A percentile compares a stretch with the other conserved stretches of the same genome.
phyloP scores from a whole-genome alignment of 1,140 invertebrate species.

The Paraescarpia echinospica region DNA sequence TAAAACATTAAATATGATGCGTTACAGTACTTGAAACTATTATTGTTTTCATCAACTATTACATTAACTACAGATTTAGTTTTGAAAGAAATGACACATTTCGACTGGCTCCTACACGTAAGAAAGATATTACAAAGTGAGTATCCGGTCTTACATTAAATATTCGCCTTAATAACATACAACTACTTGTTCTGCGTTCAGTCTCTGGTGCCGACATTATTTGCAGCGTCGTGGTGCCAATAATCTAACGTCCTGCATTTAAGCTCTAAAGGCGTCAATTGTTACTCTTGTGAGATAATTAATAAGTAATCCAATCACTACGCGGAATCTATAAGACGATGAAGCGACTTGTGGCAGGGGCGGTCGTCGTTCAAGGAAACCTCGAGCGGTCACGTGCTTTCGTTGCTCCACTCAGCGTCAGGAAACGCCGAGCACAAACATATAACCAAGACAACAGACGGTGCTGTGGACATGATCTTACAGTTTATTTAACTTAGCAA shows the following conservation, averaged over 20 bases:
- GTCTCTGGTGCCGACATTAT: not conserved
- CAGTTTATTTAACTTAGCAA: not conserved
- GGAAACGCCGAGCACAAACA: too few relatives aligned
- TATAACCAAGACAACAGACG: not conserved
- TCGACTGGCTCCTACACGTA: not conserved
- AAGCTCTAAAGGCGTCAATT: too few relatives aligned
- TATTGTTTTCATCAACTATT: not conserved
- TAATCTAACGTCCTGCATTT: not conserved
- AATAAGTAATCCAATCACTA: not conserved
- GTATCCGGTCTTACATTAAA: not conserved
- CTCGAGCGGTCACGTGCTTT: not conserved
- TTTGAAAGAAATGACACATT: not conserved
- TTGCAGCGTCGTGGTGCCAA: not conserved
- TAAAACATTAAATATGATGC: not conserved
- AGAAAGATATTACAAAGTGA: not conserved
- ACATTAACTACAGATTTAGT: not conserved
- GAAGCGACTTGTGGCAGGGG: not conserved
- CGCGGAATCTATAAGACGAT: not conserved
- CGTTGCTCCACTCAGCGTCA: not conserved
- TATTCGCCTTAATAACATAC: not conserved
- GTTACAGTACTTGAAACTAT: not conserved
- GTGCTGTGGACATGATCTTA: not conserved
- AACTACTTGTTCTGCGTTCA: not conserved
- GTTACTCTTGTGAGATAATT: not conserved
- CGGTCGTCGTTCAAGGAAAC: not conserved